Evolutionary conservation across 2,888 invertebrate species (phyloP), one percentile per base, ranked within the genome.

Genomic region (Mesorhabditis sp.): DNA sequence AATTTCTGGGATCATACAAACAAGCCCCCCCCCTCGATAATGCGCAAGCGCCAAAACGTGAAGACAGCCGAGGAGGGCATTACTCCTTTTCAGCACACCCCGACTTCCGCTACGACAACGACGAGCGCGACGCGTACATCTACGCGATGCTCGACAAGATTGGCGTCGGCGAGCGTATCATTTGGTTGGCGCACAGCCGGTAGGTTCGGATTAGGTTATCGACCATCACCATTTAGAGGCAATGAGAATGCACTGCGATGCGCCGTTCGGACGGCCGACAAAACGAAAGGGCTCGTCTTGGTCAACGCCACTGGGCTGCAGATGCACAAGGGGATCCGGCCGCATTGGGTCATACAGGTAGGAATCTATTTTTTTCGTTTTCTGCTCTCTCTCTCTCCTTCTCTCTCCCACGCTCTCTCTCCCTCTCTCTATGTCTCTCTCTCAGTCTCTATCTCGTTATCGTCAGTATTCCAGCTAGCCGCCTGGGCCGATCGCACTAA

Each of bases 221-320:
- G 41, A 62, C 41, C 4, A 71, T 70, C 50, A 72, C 76, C 67
- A 61, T 73, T 73, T 70, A 62, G 78, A 62, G 78, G 78, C 13
- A 73, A 73, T 63, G 78, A 78, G 58, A 78, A 78, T 69, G 78
- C 78, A 1, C 69, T 77, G 28, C 68, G 69, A 43, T 67, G 73
- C n/a, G 75, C 70, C 2, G 74, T 72, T 43, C 67, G 66, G 64
- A 7, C 66, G 7, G 58, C 7, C 10, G 58, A 50, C n/a, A 10
- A 75, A 67, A 72, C 68, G 45, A 66, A 70, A 42, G 80, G 80
- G 5, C 68, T 77, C 4, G 70, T 80, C 5, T 67, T 76, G 45
- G 64, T 77, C 62, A 77, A 77, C 70, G 74, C 76, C 4, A 65
- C 72, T 4, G 80, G 80, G n/a, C 50, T 78, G 4, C 75, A 78